These are phyloP conservation scores for Capitulum mitella DNA, from an alignment of 2,888 invertebrate species.

Conservation along the genomic window DNA sequence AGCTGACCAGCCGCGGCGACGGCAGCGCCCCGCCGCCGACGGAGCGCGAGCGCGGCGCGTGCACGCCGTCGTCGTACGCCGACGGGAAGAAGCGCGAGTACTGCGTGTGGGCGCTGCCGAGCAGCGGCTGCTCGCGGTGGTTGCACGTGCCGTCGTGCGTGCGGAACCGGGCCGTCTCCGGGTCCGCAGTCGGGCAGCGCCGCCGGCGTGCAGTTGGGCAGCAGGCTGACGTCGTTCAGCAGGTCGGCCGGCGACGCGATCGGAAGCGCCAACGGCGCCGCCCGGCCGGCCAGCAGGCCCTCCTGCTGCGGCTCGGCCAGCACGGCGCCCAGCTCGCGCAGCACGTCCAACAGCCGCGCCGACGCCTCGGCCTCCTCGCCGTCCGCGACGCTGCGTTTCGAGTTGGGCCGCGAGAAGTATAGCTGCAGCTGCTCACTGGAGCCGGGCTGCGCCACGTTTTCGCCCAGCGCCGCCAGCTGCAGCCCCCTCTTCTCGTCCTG, in stretches of 20 bases:
- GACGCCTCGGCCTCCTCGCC: background rate
- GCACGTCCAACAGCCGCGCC: background rate
- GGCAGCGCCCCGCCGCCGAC: background rate
- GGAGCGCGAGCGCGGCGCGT: background rate
- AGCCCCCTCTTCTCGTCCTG: too few species aligned
- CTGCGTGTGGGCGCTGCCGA: background rate
- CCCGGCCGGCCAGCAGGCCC: background rate
- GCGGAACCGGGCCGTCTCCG: background rate
- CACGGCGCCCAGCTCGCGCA: background rate
- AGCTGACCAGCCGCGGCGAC: background rate
- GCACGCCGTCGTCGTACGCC: background rate
- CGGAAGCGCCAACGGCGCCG: too few species aligned
- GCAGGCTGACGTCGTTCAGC: background rate
- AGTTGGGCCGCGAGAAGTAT: background rate
- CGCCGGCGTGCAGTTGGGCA: background rate
- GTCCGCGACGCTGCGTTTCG: background rate
- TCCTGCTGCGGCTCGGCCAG: background rate
- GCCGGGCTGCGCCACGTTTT: background rate
- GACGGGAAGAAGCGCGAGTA: constrained; percentile 1
- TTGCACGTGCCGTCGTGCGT: constrained; percentile 19
- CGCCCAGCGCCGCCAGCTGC: too few species aligned
- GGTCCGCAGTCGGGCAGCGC: background rate
- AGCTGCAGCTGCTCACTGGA: background rate
- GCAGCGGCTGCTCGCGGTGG: background rate
- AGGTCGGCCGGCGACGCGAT: background rate